phyloP scores from a whole-genome alignment of 1,140 invertebrate genomes.

The Drosophila neocordata region DNA sequence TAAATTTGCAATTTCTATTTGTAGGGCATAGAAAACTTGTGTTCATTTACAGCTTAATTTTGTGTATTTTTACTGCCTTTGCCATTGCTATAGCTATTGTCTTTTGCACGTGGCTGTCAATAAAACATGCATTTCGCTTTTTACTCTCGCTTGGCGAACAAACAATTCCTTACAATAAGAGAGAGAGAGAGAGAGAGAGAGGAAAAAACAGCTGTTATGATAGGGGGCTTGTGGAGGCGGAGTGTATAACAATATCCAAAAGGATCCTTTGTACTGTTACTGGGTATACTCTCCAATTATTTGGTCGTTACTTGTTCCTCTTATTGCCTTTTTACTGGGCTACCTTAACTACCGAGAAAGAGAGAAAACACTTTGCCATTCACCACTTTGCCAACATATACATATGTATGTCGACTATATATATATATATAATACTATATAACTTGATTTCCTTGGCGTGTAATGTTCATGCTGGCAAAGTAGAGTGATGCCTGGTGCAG shows the following conservation, averaged over 20 bases:
- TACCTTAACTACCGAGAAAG: slow-evolving; percentile 3
- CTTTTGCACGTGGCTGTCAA: slow-evolving; percentile 37
- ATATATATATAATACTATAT: slow-evolving; percentile 24
- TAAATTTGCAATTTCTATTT: neutral
- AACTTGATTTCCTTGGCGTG: slow-evolving; percentile 13
- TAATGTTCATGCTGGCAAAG: slow-evolving; percentile 3
- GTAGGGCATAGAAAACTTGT: slow-evolving; percentile 5
- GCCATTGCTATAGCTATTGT: slow-evolving; percentile 31
- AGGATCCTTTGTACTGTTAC: slow-evolving; percentile 59
- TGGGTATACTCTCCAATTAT: slow-evolving; percentile 63
- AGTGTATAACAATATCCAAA: slow-evolving; percentile 25
- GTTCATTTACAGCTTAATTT: slow-evolving; percentile 3
- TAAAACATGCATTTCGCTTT: slow-evolving; percentile 62
- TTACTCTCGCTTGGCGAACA: slow-evolving; percentile 11
- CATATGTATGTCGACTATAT: too few species aligned
- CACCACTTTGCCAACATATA: neutral
- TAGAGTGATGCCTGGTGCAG: slow-evolving; percentile 37
- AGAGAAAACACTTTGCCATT: neutral
- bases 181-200: neutral
- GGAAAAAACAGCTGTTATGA: neutral
- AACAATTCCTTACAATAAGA: slow-evolving; percentile 26
- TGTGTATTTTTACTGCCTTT: slow-evolving; percentile 12
- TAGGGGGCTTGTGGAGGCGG: neutral
- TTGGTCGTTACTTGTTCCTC: slow-evolving; percentile 65
- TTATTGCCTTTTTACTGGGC: slow-evolving; percentile 38